Base-by-base conservation (phyloP, 2,113 vertebrate genomes). In the Protobothrops flavoviridis region DNA sequence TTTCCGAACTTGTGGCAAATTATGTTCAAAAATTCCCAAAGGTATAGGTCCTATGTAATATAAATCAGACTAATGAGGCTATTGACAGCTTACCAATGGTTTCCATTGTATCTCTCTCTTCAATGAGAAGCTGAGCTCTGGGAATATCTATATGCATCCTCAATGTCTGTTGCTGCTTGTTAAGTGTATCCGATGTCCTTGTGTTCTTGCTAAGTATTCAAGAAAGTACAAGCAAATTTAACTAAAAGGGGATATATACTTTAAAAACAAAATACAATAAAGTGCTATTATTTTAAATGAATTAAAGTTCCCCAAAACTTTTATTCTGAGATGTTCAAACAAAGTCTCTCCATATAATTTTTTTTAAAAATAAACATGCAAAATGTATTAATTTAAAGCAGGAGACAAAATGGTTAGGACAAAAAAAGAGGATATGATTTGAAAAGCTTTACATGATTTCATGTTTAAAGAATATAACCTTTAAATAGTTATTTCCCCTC, bases 61-160 rank as follows among this genome's bases (percentile, higher is more conserved):
- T 69, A 87, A 90, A 93, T 0, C 21, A 90, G 48, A 7, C 7
- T 12, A 55, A 93, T 4, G 94, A 94, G 0, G 1, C 48, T 57
- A 90, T 39, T n/a, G 90, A 50, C 0, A 0, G 10, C 97, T 97
- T 97, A 99, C 99, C 99, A 29, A 99, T 99, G 52, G 99, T 99
- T 96, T 99, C 99, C 99, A 99, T 99, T 0, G 99, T 99, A 97
- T 99, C 99, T 91, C 99, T 98, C 96, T 99, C 99, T 96, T 99
- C 99, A 26, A 99, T 99, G 94, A 99, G 97, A 48, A 99, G 99
- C 96, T 99, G 99, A n/a, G 99, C 99, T 97, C 99, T 98, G 93
- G 99, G 99, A 95, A 99, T 99, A 95, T 99, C 99, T 81, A 99
- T 99, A 97, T 99, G 99, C 99, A 99, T 99, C 92, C 99, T 97